phyloP scores from a whole-genome alignment of 2,797 vertebrate species.

The Thunnus albacares region DNA sequence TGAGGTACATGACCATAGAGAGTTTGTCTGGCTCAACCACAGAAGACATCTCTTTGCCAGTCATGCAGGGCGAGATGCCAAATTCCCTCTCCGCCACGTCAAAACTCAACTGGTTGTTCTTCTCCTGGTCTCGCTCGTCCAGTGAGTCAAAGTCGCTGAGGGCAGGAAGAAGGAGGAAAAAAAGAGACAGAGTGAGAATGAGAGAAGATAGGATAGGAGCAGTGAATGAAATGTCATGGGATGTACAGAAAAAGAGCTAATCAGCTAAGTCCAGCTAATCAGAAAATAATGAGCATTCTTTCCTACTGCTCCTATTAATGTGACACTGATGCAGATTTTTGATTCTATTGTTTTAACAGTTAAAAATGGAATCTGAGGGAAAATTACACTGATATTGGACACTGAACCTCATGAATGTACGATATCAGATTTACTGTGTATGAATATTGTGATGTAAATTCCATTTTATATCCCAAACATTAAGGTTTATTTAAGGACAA shows the following conservation, averaged over 20 bases:
- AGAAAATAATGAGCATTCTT: neutral
- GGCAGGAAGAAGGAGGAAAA: neutral
- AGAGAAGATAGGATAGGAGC: fast-evolving
- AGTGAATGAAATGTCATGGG: neutral
- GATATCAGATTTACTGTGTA: neutral
- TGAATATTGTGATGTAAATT: neutral
- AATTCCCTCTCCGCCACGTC: constrained; percentile 96
- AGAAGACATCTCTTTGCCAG: constrained; percentile 97
- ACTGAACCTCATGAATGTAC: no score
- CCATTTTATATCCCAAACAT: no score
- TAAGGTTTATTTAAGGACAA: neutral
- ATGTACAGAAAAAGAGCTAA: neutral
- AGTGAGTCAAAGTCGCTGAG: constrained; percentile 94
- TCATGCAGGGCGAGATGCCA: constrained; percentile 98
- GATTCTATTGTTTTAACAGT: neutral
- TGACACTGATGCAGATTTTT: neutral
- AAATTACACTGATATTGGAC: neutral
- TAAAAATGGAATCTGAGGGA: neutral
- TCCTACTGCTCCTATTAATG: neutral
- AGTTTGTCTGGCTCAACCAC: constrained; percentile 97
- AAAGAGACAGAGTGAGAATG: neutral
- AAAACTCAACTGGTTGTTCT: constrained; percentile 96
- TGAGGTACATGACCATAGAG: constrained; percentile 99
- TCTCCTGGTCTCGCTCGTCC: constrained; percentile 93
- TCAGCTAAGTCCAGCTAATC: neutral